Percentiles rank a stretch among this genome's conserved stretches.
These are phyloP conservation scores for Sycophila texana DNA, from an alignment of 2,888 invertebrate genomes.

Conservation along the genomic window DNA sequence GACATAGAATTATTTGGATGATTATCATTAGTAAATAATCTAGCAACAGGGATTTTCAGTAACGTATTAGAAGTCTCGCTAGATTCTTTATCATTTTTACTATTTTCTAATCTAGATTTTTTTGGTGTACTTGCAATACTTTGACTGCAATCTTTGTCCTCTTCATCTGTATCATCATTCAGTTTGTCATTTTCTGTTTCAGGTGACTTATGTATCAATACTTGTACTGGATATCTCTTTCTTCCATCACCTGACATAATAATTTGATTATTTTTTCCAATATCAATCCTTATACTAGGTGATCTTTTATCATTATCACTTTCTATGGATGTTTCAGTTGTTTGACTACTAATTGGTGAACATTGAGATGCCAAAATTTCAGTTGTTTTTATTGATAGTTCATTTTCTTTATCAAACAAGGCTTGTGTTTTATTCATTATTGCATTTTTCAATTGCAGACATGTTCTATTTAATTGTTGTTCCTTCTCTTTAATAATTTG, in stretches of 20 bases:
- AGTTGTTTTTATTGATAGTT: slow-evolving; percentile 60
- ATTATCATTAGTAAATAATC: slow-evolving; percentile 49
- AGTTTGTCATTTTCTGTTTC: background rate
- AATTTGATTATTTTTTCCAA: slow-evolving; percentile 56
- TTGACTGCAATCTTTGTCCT: slow-evolving; percentile 34
- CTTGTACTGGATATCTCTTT: slow-evolving; percentile 48
- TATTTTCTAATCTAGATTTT: slow-evolving; percentile 27
- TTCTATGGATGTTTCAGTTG: slow-evolving; percentile 34
- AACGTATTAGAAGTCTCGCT: background rate
- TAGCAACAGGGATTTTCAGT: slow-evolving; percentile 38
- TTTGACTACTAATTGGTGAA: background rate
- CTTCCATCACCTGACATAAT: slow-evolving; percentile 53
- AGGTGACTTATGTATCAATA: background rate
- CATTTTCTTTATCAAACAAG: slow-evolving; percentile 62
- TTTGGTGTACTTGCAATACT: slow-evolving; percentile 56
- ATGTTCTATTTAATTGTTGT: slow-evolving; percentile 59
- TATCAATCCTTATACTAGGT: slow-evolving; percentile 45
- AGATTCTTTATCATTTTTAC: background rate
- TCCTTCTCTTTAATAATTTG: slow-evolving; percentile 56
- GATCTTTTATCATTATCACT: slow-evolving; percentile 30
- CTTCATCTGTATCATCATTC: slow-evolving; percentile 11
- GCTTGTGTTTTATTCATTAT: slow-evolving; percentile 66
- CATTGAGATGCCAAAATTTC: slow-evolving; percentile 54
- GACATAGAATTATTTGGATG: slow-evolving; percentile 45
- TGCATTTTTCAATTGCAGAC: slow-evolving; percentile 61